phyloP scores from a whole-genome alignment of 37 sponge, comb jelly and placozoan genomes.

The Dysidea cf. avara region DNA sequence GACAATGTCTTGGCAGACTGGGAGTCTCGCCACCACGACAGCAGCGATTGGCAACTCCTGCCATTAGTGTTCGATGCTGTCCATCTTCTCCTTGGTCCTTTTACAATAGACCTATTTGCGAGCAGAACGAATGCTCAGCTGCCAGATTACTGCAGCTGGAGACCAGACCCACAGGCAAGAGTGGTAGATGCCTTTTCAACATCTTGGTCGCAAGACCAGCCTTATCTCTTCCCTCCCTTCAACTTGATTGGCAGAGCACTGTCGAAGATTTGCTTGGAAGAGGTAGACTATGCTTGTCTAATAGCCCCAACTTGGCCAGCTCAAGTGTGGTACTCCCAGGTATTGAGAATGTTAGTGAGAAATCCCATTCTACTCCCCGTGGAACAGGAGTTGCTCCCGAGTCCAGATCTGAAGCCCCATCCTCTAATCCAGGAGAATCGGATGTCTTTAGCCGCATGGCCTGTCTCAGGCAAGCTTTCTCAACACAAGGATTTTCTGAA shows the following conservation, averaged over 20 bases:
- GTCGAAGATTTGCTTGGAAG: constrained; percentile 5
- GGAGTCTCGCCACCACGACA: constrained; percentile 22
- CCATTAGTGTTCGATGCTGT: neutral
- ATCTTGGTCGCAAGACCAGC: neutral
- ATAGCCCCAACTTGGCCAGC: constrained; percentile 27
- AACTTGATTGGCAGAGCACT: neutral
- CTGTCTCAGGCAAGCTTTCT: constrained; percentile 27
- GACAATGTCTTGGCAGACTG: constrained; percentile 36
- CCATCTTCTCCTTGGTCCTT: constrained; percentile 2
- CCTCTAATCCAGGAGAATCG: constrained; percentile 16
- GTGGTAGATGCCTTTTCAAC: constrained; percentile 17
- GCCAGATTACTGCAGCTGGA: no score
- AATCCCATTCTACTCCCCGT: constrained; percentile 17
- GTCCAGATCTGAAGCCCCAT: constrained; percentile 5
- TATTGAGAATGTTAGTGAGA: constrained; percentile 2
- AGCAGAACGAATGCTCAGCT: no score
- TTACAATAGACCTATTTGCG: constrained; percentile 32
- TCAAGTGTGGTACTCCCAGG: constrained; percentile 30
- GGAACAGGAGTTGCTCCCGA: neutral
- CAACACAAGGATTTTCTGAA: no score
- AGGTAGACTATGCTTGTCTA: neutral
- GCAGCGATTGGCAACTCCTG: constrained; percentile 26
- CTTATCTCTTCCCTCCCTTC: constrained; percentile 35
- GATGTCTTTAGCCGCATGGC: constrained; percentile 30
- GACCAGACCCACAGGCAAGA: constrained; percentile 15